Percentiles rank a stretch among this genome's conserved stretches.
Conservation (phyloP, 2,797 vertebrate species). For the Cirrhinus molitorella region DNA sequence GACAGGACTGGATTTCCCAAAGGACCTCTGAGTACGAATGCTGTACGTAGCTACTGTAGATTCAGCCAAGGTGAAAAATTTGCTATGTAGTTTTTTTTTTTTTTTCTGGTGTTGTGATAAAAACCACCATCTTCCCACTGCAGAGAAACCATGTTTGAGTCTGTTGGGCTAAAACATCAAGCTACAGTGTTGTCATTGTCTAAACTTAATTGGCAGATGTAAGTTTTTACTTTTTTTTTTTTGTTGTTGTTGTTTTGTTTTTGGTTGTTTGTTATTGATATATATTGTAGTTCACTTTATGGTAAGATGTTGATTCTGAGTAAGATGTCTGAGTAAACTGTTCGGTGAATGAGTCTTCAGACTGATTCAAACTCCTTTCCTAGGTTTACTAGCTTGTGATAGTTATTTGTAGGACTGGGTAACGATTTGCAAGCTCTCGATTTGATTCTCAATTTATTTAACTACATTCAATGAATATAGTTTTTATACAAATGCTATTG, state of each 20-base stretch:
- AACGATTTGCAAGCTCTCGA: too few species aligned
- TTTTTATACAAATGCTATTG: too few species aligned
- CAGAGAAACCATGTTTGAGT: background rate
- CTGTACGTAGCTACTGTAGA: background rate
- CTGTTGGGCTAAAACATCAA: background rate
- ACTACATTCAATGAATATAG: too few species aligned
- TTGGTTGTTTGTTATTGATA: too few species aligned
- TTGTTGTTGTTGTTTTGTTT: too few species aligned
- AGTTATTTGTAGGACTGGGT: too few species aligned
- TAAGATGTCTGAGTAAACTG: too few species aligned
- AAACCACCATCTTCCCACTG: background rate
- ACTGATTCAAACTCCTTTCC: background rate
- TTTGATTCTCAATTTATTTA: too few species aligned
- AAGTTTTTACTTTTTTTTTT: too few species aligned
- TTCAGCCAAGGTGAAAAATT: background rate
- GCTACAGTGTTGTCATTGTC: background rate
- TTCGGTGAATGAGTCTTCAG: background rate
- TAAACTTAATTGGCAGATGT: too few species aligned
- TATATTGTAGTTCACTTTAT: background rate
- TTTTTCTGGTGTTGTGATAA: background rate
- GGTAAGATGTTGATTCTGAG: background rate
- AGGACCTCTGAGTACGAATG: background rate
- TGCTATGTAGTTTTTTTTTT: background rate
- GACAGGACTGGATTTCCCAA: background rate
- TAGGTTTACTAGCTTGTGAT: too few species aligned